Evolutionary conservation across 2,888 invertebrate genomes (phyloP).

Genomic region (Mythimna vitellina): DNA sequence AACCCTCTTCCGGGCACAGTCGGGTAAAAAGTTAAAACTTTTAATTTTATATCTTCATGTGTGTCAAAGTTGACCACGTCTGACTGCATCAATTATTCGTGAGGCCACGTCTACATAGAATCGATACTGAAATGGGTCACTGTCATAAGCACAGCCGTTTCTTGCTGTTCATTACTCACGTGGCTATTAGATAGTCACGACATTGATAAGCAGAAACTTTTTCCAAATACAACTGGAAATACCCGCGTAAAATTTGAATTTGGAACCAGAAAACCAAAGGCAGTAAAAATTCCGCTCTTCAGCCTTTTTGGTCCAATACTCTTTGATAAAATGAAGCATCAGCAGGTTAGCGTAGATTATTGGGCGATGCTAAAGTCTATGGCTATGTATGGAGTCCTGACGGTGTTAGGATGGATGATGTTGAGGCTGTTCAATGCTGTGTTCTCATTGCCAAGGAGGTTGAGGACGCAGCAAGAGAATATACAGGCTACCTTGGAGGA

Average conservation of each 20-base stretch:
- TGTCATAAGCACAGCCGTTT: conserved; percentile 69
- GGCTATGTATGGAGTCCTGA: conserved; percentile 91
- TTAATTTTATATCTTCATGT: background rate
- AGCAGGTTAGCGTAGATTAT: conserved; percentile 92
- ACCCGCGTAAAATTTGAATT: conserved; percentile 1
- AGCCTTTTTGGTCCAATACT: background rate
- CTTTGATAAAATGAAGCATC: conserved; percentile 89
- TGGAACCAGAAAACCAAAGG: background rate
- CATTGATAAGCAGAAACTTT: conserved; percentile 7
- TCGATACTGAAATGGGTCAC: conserved; percentile 84
- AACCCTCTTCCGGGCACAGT: too few relatives aligned
- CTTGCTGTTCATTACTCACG: conserved; percentile 61
- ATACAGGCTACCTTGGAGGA: conserved; percentile 88
- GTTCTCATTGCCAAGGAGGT: conserved; percentile 91
- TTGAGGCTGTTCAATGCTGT: conserved; percentile 92
- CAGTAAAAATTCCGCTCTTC: background rate
- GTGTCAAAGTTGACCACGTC: conserved; percentile 70
- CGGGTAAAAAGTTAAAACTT: background rate
- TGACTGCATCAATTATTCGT: conserved; percentile 84
- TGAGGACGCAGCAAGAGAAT: conserved; percentile 89
- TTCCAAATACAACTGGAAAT: background rate
- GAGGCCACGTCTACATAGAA: conserved; percentile 70
- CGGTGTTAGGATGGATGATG: conserved; percentile 92
- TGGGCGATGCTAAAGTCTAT: conserved; percentile 92
- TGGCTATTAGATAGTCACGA: conserved; percentile 30